phyloP scores from a whole-genome alignment of 1,140 invertebrate genomes.

The Lepidurus arcticus region DNA sequence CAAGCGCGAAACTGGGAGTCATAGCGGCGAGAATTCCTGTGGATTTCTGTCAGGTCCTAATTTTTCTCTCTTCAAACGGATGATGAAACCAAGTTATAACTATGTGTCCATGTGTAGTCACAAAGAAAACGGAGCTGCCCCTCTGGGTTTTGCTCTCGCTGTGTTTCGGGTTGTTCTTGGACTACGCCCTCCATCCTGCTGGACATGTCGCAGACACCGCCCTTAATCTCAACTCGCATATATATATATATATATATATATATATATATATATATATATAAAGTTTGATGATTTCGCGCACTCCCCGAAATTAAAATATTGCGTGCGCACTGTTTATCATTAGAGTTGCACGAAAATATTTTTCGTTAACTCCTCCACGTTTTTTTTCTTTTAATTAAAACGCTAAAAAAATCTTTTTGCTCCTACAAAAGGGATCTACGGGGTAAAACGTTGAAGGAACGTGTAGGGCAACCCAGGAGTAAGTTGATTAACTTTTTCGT shows the following conservation, averaged over 20 bases:
- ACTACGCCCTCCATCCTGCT: slow-evolving; percentile 14
- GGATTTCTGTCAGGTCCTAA: neutral
- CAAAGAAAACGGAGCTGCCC: slow-evolving; percentile 3
- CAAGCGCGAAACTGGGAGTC: too few species aligned
- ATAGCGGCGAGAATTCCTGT: neutral
- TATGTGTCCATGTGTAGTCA: slow-evolving; percentile 8
- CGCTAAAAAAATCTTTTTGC: too few species aligned
- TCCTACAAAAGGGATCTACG: too few species aligned
- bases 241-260: too few species aligned
- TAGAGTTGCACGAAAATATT: too few species aligned
- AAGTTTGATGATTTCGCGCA: too few species aligned
- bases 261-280: too few species aligned
- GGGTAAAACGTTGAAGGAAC: too few species aligned
- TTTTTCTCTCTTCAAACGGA: neutral
- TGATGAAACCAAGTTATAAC: neutral
- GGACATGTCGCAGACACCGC: slow-evolving; percentile 13
- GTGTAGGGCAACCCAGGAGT: too few species aligned
- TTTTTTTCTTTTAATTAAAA: too few species aligned
- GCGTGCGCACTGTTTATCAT: neutral
- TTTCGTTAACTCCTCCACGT: too few species aligned
- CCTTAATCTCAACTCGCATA: neutral
- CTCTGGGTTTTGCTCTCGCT: slow-evolving; percentile 5
- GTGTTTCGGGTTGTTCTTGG: slow-evolving; percentile 1
- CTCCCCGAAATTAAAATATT: neutral
- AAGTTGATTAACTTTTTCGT: too few species aligned